Evolutionary conservation across 2,888 invertebrate species (phyloP).

Genomic region (Tipula lateralis): DNA sequence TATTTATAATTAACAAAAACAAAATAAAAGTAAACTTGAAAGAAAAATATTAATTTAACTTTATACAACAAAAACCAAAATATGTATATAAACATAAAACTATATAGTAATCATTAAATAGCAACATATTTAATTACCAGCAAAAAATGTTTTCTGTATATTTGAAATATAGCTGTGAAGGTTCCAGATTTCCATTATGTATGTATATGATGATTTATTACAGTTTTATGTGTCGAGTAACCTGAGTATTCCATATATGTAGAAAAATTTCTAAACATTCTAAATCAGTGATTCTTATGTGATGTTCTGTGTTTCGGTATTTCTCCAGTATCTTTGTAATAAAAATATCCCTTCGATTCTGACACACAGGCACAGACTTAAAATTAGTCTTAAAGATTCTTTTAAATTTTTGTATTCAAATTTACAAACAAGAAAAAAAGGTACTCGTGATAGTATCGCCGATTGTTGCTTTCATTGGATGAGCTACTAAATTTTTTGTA

Average conservation of each 20-base stretch:
- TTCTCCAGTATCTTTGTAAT: too few relatives aligned
- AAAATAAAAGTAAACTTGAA: conserved; percentile 19
- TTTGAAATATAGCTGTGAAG: neutral
- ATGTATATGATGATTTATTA: neutral
- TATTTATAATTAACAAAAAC: conserved; percentile 24
- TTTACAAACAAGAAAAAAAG: too few relatives aligned
- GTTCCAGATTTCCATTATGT: neutral
- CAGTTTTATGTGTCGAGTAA: neutral
- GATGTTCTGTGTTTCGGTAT: too few relatives aligned
- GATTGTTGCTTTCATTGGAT: too few relatives aligned
- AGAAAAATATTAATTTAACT: conserved; percentile 9
- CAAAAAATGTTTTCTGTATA: neutral
- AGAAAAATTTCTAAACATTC: too few relatives aligned
- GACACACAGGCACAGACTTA: too few relatives aligned
- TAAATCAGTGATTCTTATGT: too few relatives aligned
- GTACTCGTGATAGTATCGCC: too few relatives aligned
- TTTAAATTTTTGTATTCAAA: too few relatives aligned
- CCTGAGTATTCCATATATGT: neutral
- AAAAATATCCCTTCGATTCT: too few relatives aligned
- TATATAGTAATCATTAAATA: neutral
- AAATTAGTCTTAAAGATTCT: too few relatives aligned
- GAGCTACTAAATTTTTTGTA: too few relatives aligned
- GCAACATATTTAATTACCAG: conserved; percentile 24
- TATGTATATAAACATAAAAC: neutral
- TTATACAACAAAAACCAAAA: neutral